Base-by-base conservation (phyloP, 2,797 vertebrate genomes). In the Naso thynnoides region DNA sequence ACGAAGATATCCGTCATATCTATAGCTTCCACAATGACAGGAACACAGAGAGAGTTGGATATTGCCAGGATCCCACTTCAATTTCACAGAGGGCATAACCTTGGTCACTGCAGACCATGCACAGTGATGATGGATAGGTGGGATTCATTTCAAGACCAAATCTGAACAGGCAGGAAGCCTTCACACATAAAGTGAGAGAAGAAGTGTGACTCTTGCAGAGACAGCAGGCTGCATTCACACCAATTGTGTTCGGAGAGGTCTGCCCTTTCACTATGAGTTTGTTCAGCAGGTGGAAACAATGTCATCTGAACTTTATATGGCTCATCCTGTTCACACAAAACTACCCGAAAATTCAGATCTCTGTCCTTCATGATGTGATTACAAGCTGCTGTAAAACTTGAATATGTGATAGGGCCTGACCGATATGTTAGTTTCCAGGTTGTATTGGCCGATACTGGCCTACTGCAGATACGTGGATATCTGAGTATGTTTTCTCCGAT, bases 11-110 rank as follows among this genome's bases (percentile, higher is more conserved):
- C 91, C 76, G 86, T 94, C 90, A 92, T 53, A 68, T 83, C 69
- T 81, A 64, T 60, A 78, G 50, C 65, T 44, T 64, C 77, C 63
- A 47, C 58, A 66, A 77, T 84, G 88, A 90, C 89, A 87, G 87
- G 69, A 82, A 78, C 81, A 79, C 64, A 86, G 85, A 85, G 77
- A 85, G 83, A 82, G 81, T 49, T 73, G 72, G 82, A 88, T 88
- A 87, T 87, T 86, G 90, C 83, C 71, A 82, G 80, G 82, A 93
- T 94, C 88, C 89, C 86, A 82, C 87, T 89, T 90, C 91, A 93
- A 91, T 92, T 93, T 92, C 88, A 85, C 61, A 84, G 78, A 91
- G 85, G 88, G 70, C 75, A 8, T 21, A 81, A 90, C 89, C 91
- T 82, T 16, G 73, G 79, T 85, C 86, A 82, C 86, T 73, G 74